Percentiles rank a stretch among this genome's conserved stretches.
These are phyloP conservation scores for Philaethria dido DNA, from an alignment of 2,888 invertebrate genomes.

Conservation along the genomic window DNA sequence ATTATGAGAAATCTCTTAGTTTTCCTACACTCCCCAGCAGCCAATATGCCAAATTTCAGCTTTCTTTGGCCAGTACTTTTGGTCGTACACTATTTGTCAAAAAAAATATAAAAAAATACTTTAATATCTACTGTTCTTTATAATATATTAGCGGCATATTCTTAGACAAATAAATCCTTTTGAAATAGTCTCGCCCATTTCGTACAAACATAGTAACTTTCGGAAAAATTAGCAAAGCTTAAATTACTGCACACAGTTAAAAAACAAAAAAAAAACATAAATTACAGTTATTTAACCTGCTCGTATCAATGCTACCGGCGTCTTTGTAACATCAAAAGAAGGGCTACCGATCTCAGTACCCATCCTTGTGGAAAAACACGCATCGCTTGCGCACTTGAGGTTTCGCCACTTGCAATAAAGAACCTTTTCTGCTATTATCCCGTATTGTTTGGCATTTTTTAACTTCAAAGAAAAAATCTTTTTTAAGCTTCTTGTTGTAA, in stretches of 20 bases:
- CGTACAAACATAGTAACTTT: background rate
- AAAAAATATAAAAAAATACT: no score
- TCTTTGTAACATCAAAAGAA: conserved; percentile 64
- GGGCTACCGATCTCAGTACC: conserved; percentile 59
- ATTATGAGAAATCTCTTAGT: no score
- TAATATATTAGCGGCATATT: no score
- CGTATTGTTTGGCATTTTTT: conserved; percentile 64
- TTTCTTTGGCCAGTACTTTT: no score
- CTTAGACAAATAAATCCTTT: conserved; percentile 1
- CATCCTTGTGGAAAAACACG: conserved; percentile 67
- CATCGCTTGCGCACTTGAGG: conserved; percentile 74
- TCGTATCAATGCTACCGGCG: conserved; percentile 48
- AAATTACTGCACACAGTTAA: background rate
- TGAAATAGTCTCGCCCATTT: background rate
- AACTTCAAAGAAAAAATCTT: conserved; percentile 52
- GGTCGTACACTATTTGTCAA: no score
- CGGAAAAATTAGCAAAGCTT: no score
- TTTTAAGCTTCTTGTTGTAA: conserved; percentile 52
- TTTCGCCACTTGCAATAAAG: conserved; percentile 77
- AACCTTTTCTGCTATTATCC: conserved; percentile 54
- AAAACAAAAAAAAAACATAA: conserved; percentile 24
- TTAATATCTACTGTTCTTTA: no score
- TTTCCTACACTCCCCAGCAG: no score
- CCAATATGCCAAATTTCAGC: no score
- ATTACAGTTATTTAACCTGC: conserved; percentile 38